phyloP scores from a whole-genome alignment of 2,797 vertebrate genomes.

The Notamacropus eugenii region DNA sequence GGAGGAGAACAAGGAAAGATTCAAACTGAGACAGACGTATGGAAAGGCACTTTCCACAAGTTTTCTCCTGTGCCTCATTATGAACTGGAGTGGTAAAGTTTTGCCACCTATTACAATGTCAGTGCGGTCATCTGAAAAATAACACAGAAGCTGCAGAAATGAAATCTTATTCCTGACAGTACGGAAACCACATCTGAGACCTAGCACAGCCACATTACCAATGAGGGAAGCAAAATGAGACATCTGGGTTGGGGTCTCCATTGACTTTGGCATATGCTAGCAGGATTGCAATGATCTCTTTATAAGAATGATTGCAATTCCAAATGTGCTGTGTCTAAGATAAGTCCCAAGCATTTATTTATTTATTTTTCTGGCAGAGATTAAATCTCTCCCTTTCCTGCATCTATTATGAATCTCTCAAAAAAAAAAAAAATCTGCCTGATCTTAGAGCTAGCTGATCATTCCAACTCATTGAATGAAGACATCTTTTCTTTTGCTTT shows the following conservation, averaged over 20 bases:
- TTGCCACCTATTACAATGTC: constrained; percentile 62
- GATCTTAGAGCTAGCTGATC: constrained; percentile 49
- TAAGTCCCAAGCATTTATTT: constrained; percentile 73
- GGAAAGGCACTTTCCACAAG: constrained; percentile 49
- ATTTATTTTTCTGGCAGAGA: constrained; percentile 63
- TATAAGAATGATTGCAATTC: constrained; percentile 42
- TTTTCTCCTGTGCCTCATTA: constrained; percentile 54
- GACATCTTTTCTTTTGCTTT: constrained; percentile 20
- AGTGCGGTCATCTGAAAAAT: constrained; percentile 66
- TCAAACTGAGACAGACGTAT: constrained; percentile 19
- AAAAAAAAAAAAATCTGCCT: constrained; percentile 50
- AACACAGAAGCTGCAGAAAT: constrained; percentile 50
- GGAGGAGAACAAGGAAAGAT: constrained; percentile 6
- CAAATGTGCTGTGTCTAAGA: constrained; percentile 66
- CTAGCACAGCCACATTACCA: constrained; percentile 27
- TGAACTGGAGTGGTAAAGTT: constrained; percentile 65
- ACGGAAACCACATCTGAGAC: constrained; percentile 63
- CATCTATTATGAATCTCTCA: constrained; percentile 67
- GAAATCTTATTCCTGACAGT: constrained; percentile 58
- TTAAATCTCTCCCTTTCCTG: constrained; percentile 70
- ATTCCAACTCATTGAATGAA: constrained; percentile 49
- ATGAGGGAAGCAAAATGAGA: constrained; percentile 6
- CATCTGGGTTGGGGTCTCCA: constrained; percentile 26
- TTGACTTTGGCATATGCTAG: background rate
- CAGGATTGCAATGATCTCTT: constrained; percentile 51